A percentile compares a stretch with the other conserved stretches of the same genome.
These are phyloP conservation scores for Agonopterix alstromeriana DNA, from an alignment of 2,888 invertebrate genomes.

Conservation along the genomic window DNA sequence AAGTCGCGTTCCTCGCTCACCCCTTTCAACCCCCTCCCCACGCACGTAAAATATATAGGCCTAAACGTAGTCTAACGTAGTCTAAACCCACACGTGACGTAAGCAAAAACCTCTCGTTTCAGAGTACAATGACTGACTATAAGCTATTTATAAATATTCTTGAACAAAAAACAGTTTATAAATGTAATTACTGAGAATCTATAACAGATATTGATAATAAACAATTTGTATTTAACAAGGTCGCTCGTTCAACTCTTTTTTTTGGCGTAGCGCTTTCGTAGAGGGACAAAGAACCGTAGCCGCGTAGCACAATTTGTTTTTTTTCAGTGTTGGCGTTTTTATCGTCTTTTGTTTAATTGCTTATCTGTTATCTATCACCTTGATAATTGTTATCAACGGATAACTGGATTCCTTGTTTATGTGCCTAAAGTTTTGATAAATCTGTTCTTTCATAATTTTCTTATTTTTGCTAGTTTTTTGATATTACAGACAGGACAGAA, in stretches of 20 bases:
- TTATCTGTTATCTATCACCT: constrained; percentile 9
- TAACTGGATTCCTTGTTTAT: constrained; percentile 7
- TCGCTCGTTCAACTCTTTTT: constrained; percentile 11
- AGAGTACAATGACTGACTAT: no score
- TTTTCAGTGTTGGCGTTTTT: not conserved
- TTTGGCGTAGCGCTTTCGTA: constrained; percentile 1
- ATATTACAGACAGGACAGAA: no score
- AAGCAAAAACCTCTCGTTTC: no score
- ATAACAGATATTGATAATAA: no score
- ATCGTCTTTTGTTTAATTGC: constrained; percentile 10
- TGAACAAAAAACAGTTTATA: not conserved
- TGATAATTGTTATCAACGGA: constrained; percentile 13
- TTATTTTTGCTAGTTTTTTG: no score
- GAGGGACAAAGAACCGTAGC: not conserved
- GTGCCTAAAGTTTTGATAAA: not conserved
- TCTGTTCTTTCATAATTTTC: not conserved
- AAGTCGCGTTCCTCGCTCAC: constrained; percentile 44
- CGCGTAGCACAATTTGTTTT: not conserved
- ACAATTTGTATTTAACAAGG: not conserved
- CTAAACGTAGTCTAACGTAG: not conserved
- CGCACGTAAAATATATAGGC: not conserved
- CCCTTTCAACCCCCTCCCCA: constrained; percentile 23
- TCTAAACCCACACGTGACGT: not conserved
- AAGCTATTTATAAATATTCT: no score
- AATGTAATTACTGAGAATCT: not conserved